These are phyloP conservation scores for Cheilosia pagana DNA, from an alignment of 2,888 invertebrate species.

Conservation along the genomic window DNA sequence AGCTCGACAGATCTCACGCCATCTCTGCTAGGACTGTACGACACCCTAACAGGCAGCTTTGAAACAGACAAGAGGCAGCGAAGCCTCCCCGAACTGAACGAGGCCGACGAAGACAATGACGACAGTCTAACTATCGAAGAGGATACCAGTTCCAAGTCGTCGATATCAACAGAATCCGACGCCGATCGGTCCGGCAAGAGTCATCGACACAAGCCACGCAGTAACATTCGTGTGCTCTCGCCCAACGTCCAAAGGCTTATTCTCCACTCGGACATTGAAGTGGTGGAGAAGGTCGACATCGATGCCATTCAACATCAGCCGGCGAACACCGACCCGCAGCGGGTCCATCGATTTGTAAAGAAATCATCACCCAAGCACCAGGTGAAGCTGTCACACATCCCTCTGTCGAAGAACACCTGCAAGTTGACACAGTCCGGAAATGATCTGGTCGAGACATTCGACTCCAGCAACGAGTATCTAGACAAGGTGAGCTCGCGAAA, in stretches of 20 bases:
- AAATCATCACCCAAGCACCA: constrained; percentile 74
- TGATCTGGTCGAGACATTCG: constrained; percentile 81
- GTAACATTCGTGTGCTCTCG: constrained; percentile 82
- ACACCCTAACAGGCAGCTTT: constrained; percentile 87
- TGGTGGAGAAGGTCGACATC: constrained; percentile 80
- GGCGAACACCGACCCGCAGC: constrained; percentile 53
- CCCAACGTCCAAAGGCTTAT: constrained; percentile 85
- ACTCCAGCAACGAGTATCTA: constrained; percentile 78
- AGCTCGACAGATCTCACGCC: constrained; percentile 94
- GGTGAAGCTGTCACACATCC: constrained; percentile 81
- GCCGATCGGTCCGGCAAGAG: constrained; percentile 5
- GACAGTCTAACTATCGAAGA: constrained; percentile 63
- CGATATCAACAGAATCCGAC: constrained; percentile 48
- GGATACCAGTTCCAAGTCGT: constrained; percentile 50
- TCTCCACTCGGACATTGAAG: constrained; percentile 84
- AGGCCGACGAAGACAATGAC: constrained; percentile 55
- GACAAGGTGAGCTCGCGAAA: constrained; percentile 75
- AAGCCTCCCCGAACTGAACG: constrained; percentile 58
- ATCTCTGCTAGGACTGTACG: constrained; percentile 93
- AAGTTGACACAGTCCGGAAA: constrained; percentile 82
- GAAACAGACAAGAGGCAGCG: constrained; percentile 65
- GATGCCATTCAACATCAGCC: constrained; percentile 79
- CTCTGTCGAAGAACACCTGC: constrained; percentile 81
- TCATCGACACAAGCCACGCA: constrained; percentile 77
- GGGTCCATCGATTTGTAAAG: constrained; percentile 76